phyloP scores from a whole-genome alignment of 92 coral and sea anemone species.

The Paramuricea clavata region DNA sequence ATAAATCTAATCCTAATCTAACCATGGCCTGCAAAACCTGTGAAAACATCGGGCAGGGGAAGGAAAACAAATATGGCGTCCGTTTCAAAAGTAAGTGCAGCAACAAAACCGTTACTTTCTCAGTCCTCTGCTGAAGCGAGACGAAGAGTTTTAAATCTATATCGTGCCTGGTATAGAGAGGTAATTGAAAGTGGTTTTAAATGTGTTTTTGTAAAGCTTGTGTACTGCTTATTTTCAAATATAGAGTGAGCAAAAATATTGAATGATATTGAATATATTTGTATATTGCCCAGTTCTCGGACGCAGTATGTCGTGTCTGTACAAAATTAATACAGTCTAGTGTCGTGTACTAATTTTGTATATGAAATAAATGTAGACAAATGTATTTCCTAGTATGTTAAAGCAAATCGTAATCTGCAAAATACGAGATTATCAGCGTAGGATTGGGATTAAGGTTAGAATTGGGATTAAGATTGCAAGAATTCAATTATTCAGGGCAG shows the following conservation, averaged over 20 bases:
- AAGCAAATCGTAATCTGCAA: too few species aligned
- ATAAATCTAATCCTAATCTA: background rate
- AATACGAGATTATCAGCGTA: too few species aligned
- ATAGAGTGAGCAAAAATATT: background rate
- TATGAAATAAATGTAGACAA: background rate
- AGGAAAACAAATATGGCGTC: constrained; percentile 91
- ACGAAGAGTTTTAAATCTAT: constrained; percentile 89
- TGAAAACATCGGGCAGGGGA: background rate
- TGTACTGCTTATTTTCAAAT: background rate
- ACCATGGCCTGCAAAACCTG: background rate
- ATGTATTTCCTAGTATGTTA: background rate
- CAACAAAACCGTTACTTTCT: constrained; percentile 97
- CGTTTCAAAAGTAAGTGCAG: constrained; percentile 75
- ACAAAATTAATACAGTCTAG: background rate
- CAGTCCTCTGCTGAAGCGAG: constrained; percentile 97
- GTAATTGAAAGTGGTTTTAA: constrained; percentile 47
- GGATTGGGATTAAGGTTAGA: too few species aligned
- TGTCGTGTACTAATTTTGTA: background rate
- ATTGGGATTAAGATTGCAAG: too few species aligned
- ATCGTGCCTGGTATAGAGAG: constrained; percentile 99
- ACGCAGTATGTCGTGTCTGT: background rate
- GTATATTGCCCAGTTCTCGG: background rate
- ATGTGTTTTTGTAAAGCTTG: background rate
- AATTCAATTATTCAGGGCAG: too few species aligned
- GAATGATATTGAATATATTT: background rate